Evolutionary conservation across 2,888 invertebrate genomes (phyloP).

Genomic region (Microplitis deprimator): DNA sequence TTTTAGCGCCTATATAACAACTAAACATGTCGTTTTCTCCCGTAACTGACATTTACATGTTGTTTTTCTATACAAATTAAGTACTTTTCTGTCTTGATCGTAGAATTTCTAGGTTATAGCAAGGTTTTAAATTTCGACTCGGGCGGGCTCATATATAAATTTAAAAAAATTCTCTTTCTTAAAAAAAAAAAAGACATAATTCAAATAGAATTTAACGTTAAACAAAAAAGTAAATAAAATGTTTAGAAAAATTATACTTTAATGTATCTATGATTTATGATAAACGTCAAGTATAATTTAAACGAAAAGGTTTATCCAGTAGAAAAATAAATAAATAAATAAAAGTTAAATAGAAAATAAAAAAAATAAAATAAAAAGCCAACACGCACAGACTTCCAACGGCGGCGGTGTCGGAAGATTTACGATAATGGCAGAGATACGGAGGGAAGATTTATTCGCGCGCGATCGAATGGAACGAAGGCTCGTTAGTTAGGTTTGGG

Average conservation of each 20-base stretch:
- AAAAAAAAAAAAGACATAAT: too few species aligned
- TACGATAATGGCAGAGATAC: conserved; percentile 68
- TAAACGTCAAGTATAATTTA: conserved; percentile 58
- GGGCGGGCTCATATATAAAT: too few species aligned
- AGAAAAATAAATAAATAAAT: conserved; percentile 35
- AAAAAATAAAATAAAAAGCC: conserved; percentile 25
- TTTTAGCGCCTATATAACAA: too few species aligned
- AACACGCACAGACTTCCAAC: conserved; percentile 54
- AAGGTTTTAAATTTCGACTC: too few species aligned
- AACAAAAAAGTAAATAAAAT: neutral
- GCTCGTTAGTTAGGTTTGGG: conserved; percentile 68
- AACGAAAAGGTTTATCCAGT: conserved; percentile 60
- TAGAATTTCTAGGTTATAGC: too few species aligned
- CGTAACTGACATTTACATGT: too few species aligned
- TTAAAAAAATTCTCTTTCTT: too few species aligned
- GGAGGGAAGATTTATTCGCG: conserved; percentile 63
- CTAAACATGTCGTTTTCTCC: too few species aligned
- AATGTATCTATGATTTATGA: conserved; percentile 55
- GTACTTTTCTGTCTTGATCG: too few species aligned
- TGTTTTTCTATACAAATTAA: too few species aligned
- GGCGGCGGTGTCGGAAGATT: conserved; percentile 63
- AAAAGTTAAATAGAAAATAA: conserved; percentile 35
- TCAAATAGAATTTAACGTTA: neutral
- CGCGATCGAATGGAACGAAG: conserved; percentile 64
- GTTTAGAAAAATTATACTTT: neutral